Conservation (phyloP, 1,140 invertebrate genomes). For the Andrena cerasifolii region DNA sequence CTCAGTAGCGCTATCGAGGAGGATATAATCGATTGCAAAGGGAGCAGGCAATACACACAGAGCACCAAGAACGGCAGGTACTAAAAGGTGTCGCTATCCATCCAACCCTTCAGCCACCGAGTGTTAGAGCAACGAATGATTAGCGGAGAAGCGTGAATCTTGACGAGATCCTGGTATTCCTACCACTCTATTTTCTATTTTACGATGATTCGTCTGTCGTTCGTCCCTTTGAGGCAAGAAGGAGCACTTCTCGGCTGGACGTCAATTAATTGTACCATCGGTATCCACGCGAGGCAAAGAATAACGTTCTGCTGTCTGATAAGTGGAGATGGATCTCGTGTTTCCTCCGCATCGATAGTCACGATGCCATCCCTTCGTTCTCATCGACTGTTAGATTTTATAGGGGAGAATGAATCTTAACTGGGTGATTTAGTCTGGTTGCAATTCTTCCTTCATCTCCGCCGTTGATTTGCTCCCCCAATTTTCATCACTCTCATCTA, state of each 20-base stretch:
- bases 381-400: not conserved
- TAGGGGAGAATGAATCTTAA: too few relatives aligned
- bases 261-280: not conserved
- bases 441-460: constrained; percentile 9
- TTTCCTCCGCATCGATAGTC: not conserved
- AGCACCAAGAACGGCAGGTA: constrained; percentile 54
- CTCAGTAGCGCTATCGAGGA: constrained; percentile 75
- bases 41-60: constrained; percentile 75
- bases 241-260: not conserved
- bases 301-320: too few relatives aligned
- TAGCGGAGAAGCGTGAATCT: constrained; percentile 52
- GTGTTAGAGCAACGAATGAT: constrained; percentile 52
- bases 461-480: not conserved
- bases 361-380: not conserved
- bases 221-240: not conserved
- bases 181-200: not conserved
- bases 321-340: too few relatives aligned
- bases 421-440: not conserved
- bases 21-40: constrained; percentile 71
- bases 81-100: constrained; percentile 61
- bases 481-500: constrained; percentile 36
- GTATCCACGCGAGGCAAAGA: not conserved
- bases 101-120: constrained; percentile 60
- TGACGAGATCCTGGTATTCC: constrained; percentile 42
- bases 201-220: not conserved